phyloP scores from a whole-genome alignment of 2,797 vertebrate genomes.

The Rhincodon typus region DNA sequence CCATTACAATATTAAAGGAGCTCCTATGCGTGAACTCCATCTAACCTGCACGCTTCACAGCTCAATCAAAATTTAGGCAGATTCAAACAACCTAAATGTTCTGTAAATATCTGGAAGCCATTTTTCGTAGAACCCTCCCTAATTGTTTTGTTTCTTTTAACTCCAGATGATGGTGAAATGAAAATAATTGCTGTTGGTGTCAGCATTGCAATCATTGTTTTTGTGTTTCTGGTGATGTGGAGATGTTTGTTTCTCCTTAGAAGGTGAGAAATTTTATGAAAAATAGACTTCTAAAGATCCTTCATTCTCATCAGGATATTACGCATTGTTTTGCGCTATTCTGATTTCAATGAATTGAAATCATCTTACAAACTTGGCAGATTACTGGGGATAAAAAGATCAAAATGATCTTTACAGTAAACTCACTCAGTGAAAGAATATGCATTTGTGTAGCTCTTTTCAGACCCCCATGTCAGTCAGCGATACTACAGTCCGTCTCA shows the following conservation, averaged over 20 bases:
- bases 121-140: not conserved
- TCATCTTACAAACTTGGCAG: not conserved
- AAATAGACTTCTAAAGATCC: not conserved
- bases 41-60: not conserved
- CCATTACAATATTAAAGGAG: too few relatives aligned
- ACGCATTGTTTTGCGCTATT: not conserved
- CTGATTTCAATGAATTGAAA: not conserved
- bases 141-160: not conserved
- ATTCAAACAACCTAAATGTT: not conserved
- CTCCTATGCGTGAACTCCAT: too few relatives aligned
- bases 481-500: not conserved
- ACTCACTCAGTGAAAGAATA: not conserved
- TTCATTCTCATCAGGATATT: not conserved
- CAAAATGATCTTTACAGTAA: not conserved
- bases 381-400: not conserved
- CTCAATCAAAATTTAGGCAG: not conserved
- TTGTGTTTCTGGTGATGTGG: constrained; percentile 39
- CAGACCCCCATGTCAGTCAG: not conserved
- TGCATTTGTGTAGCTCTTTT: not conserved
- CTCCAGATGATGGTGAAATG: constrained; percentile 49
- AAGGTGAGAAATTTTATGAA: constrained; percentile 44
- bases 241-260: constrained; percentile 44
- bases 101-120: not conserved
- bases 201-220: constrained; percentile 39
- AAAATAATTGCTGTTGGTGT: constrained; percentile 44